Evolutionary conservation across 2,888 invertebrate species (phyloP).

Genomic region (Zelleria hepariella): DNA sequence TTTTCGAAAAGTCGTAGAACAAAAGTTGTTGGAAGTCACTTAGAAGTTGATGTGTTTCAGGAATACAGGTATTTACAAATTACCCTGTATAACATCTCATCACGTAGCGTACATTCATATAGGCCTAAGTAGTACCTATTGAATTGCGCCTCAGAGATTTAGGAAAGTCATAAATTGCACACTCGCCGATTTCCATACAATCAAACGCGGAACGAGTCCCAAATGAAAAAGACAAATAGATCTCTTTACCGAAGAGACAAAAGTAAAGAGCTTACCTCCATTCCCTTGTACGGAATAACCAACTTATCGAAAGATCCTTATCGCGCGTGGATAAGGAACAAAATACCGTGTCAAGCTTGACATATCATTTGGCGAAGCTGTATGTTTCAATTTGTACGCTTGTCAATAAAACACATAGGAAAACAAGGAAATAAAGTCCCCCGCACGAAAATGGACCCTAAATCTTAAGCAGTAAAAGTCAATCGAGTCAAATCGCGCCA

Average conservation of each 20-base stretch:
- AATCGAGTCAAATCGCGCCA: neutral
- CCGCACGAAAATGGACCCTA: neutral
- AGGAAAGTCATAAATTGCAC: neutral
- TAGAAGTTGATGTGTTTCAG: too few species aligned
- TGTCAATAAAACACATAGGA: neutral
- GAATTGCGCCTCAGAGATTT: neutral
- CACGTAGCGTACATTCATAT: too few species aligned
- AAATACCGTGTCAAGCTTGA: neutral
- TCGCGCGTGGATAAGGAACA: neutral
- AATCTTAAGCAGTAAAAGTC: neutral
- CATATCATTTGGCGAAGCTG: neutral
- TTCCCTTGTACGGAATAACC: neutral
- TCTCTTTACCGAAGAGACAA: neutral
- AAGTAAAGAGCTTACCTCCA: neutral
- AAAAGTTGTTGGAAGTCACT: too few species aligned
- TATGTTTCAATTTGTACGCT: constrained; percentile 5
- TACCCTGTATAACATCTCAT: too few species aligned
- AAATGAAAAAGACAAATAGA: neutral
- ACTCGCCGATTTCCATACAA: neutral
- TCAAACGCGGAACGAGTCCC: neutral
- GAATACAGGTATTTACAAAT: too few species aligned
- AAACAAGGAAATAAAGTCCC: neutral
- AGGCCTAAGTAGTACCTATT: too few species aligned
- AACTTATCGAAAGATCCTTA: neutral
- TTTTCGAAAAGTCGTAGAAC: too few species aligned